Base-by-base conservation (phyloP, 2,797 vertebrate genomes). In the Fratercula arctica region DNA sequence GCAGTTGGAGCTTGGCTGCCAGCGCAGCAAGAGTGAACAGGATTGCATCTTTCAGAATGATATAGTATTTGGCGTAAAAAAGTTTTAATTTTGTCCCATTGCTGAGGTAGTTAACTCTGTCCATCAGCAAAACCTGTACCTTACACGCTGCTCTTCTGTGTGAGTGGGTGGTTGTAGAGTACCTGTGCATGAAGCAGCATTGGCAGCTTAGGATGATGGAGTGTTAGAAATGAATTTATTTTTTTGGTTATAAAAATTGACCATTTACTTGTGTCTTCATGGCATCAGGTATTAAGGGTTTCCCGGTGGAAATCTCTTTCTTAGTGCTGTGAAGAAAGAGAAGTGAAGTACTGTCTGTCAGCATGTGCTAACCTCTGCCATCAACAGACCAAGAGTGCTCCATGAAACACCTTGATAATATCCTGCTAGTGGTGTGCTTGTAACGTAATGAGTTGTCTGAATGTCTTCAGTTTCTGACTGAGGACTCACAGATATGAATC, bases 1-100 rank as follows among this genome's bases (percentile, higher is more conserved):
- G 37, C 86, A 87, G 56, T 31, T 68, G 64, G 68, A 77, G n/a
- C 87, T 96, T 93, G 79, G 90, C 69, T 90, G 90, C 80, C 66
- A 79, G 84, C 48, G 46, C 67, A 82, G 46, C 43, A 57, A 79
- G 59, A 90, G 51, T 33, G 79, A 90, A 85, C 33, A 96, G 72
- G 48, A 92, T 78, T 51, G 45, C 20, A 31, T 93, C 78, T 77
- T 87, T 73, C 64, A 51, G n/a, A 80, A 60, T 75, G 64, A 87
- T 43, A 28, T 54, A 37, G 41, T 64, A 51, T 67, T 77, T 90
- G 79, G 51, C 6, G 2, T 67, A 85, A 93, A 25, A 51, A 64
- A 72, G 28, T 70, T 87, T 45, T 83, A 18, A 72, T 91, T 80
- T 89, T 11, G 6, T 87, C 57, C 31, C 18, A 2, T 66, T 91